Conservation (phyloP, 2,888 invertebrate genomes). For the Clusia tigrina region DNA sequence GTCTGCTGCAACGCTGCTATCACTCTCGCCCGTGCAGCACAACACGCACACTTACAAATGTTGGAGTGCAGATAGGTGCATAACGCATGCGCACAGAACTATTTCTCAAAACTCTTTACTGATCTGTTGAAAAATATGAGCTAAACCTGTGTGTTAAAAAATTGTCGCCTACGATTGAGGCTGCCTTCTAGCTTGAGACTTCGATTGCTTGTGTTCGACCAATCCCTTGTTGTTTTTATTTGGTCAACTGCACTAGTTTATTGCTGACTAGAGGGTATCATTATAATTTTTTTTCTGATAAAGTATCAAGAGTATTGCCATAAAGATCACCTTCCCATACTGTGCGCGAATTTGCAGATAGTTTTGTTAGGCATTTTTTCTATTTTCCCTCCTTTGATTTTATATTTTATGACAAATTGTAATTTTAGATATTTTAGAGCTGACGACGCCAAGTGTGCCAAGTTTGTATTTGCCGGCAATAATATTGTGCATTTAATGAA, state of each 20-base stretch:
- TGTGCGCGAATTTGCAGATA: background rate
- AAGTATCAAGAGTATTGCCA: background rate
- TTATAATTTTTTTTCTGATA: conserved; percentile 1
- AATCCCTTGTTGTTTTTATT: background rate
- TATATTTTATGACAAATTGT: background rate
- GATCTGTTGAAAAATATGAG: background rate
- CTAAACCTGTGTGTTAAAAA: background rate
- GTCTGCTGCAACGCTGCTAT: background rate
- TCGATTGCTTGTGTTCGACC: background rate
- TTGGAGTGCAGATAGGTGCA: too few species aligned
- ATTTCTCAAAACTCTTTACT: background rate
- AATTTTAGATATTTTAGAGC: conserved; percentile 2
- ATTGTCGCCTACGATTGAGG: background rate
- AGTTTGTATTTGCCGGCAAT: background rate
- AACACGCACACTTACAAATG: too few species aligned
- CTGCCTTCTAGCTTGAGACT: background rate
- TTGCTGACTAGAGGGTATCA: background rate
- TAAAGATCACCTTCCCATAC: background rate
- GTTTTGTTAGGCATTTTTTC: background rate
- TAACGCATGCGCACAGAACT: background rate
- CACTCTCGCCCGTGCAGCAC: background rate
- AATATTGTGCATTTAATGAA: background rate
- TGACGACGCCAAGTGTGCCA: background rate
- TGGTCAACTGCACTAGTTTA: conserved; percentile 2
- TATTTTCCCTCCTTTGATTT: background rate